A percentile compares a stretch with the other conserved stretches of the same genome.
Conservation (phyloP, 2,888 invertebrate species). For the Meganola albula region DNA sequence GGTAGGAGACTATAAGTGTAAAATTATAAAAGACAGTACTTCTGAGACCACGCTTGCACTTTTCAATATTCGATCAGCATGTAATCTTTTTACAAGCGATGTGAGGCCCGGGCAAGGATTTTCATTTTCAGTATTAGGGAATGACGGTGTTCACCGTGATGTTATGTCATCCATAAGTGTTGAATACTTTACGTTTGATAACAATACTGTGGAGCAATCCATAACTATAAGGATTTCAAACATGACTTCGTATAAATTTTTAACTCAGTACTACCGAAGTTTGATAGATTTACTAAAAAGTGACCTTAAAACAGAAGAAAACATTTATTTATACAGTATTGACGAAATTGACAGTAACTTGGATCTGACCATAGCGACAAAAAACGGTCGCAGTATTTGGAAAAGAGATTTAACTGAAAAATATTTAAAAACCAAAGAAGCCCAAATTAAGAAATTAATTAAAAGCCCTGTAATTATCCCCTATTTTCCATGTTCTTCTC, state of each 20-base stretch:
- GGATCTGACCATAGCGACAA: slow-evolving; percentile 84
- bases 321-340: slow-evolving; percentile 84
- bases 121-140: slow-evolving; percentile 88
- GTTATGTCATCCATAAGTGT: slow-evolving; percentile 92
- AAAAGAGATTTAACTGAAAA: slow-evolving; percentile 81
- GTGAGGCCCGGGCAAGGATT: slow-evolving; percentile 85
- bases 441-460: slow-evolving; percentile 80
- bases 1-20: slow-evolving; percentile 93
- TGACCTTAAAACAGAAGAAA: slow-evolving; percentile 81
- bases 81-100: slow-evolving; percentile 86
- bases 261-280: slow-evolving; percentile 86
- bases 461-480: slow-evolving; percentile 81
- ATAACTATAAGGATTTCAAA: slow-evolving; percentile 86
- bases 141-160: slow-evolving; percentile 92
- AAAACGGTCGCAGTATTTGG: slow-evolving; percentile 78
- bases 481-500: slow-evolving; percentile 85
- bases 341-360: slow-evolving; percentile 81
- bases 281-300: slow-evolving; percentile 83
- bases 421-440: slow-evolving; percentile 80
- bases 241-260: slow-evolving; percentile 84
- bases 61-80: slow-evolving; percentile 84
- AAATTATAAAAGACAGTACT: slow-evolving; percentile 83
- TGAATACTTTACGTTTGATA: slow-evolving; percentile 88
- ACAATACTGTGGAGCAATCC: slow-evolving; percentile 89
- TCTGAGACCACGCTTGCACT: slow-evolving; percentile 77